phyloP scores from a whole-genome alignment of 2,113 vertebrate genomes.

The Calonectris borealis region DNA sequence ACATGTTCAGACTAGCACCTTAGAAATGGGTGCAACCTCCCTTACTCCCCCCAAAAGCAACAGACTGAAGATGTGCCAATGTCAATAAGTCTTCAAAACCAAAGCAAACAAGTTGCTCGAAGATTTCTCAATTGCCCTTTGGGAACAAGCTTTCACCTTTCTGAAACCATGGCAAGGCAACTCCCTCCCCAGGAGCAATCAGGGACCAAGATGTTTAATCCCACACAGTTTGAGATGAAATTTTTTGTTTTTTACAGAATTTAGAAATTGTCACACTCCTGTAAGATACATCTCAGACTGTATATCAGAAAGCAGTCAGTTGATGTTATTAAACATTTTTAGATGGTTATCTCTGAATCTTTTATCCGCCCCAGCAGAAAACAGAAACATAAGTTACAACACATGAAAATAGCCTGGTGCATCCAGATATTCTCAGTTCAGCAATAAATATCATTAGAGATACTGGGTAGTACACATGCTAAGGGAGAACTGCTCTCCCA shows the following conservation, averaged over 20 bases:
- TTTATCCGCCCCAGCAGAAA: background rate
- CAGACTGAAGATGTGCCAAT: background rate
- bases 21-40: background rate
- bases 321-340: background rate
- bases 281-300: background rate
- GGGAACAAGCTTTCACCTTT: conserved; percentile 24
- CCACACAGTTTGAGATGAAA: background rate
- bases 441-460: background rate
- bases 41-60: background rate
- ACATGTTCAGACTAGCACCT: background rate
- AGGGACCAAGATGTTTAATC: background rate
- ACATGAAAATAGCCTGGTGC: background rate
- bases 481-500: background rate
- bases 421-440: background rate
- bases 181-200: background rate
- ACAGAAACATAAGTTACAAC: background rate
- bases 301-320: background rate
- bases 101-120: conserved; percentile 13
- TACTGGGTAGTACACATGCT: background rate
- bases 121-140: conserved; percentile 23
- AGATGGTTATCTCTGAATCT: background rate
- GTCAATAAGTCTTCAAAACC: background rate
- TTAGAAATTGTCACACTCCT: background rate
- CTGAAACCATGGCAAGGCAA: background rate
- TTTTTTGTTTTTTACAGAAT: background rate